Percentiles rank a stretch among this genome's conserved stretches.
These are phyloP conservation scores for Ceyx melanurus DNA, from an alignment of 2,113 vertebrate genomes.

Conservation along the genomic window DNA sequence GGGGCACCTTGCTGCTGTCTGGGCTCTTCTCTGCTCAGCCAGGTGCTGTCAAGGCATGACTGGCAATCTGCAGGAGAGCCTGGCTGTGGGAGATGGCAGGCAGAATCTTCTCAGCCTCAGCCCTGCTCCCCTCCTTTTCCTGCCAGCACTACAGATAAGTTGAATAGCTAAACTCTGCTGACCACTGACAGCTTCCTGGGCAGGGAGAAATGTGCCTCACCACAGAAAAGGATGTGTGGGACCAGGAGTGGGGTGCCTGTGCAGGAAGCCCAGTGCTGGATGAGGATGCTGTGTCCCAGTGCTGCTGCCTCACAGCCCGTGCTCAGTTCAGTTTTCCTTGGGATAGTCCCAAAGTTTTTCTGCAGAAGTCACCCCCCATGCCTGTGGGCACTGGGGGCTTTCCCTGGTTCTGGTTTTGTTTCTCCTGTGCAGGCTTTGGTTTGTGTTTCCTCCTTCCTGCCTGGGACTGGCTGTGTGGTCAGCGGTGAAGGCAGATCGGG, in stretches of 20 bases:
- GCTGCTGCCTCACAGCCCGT: accelerated
- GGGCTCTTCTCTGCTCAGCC: background rate
- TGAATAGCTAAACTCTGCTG: background rate
- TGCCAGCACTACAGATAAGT: background rate
- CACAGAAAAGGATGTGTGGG: no score
- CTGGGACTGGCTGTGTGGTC: accelerated
- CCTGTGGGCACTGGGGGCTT: background rate
- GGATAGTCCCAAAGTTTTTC: background rate
- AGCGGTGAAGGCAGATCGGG: background rate
- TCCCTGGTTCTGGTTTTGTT: background rate
- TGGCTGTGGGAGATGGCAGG: background rate
- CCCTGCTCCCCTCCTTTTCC: background rate
- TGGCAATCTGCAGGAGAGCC: background rate
- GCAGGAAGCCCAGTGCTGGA: background rate
- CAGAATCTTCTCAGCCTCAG: background rate
- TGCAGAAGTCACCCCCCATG: background rate
- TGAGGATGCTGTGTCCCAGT: accelerated
- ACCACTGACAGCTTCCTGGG: background rate
- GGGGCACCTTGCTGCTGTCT: background rate
- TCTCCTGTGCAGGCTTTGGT: background rate
- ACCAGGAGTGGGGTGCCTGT: background rate
- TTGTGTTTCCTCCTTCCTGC: accelerated
- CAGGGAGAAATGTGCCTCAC: background rate
- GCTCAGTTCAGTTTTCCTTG: background rate
- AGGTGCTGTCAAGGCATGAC: background rate